A percentile compares a stretch with the other conserved stretches of the same genome.
Conservation (phyloP, 2,797 vertebrate genomes). For the Nyctalus aviator region DNA sequence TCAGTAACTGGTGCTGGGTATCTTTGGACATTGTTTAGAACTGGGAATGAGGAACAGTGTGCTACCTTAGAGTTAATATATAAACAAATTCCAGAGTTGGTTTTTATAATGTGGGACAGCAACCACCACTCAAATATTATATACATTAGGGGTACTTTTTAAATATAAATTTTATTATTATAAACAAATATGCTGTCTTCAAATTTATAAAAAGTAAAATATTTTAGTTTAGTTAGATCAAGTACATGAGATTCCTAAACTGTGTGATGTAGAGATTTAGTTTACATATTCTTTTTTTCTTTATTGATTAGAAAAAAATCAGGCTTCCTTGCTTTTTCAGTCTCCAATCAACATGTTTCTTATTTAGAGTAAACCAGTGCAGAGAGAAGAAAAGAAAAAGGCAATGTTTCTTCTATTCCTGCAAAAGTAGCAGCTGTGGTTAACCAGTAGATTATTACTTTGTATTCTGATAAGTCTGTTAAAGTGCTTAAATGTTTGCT, state of each 20-base stretch:
- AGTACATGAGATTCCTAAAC: not conserved
- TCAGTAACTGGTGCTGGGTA: not conserved
- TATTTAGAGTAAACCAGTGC: conserved; percentile 35
- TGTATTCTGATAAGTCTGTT: conserved; percentile 38
- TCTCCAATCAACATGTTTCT: not conserved
- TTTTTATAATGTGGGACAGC: conserved; percentile 14
- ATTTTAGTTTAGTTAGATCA: conserved; percentile 20
- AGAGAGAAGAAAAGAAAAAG: not conserved
- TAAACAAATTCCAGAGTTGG: not conserved
- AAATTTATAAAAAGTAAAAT: conserved; percentile 7
- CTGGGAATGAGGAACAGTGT: not conserved
- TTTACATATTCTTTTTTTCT: conserved; percentile 5
- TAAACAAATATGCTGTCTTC: not conserved
- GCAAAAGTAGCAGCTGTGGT: conserved; percentile 28
- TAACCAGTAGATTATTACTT: conserved; percentile 41
- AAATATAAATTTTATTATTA: conserved; percentile 13
- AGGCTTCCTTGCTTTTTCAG: not conserved
- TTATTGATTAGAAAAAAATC: conserved; percentile 58
- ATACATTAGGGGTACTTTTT: not conserved
- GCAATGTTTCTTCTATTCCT: conserved; percentile 4
- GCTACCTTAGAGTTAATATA: not conserved
- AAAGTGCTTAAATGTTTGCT: conserved; percentile 37
- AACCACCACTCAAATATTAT: not conserved
- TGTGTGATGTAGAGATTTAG: not conserved
- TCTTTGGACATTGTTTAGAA: conserved; percentile 36